A percentile compares a stretch with the other conserved stretches of the same genome.
phyloP scores from a whole-genome alignment of 2,888 invertebrate genomes.

The Drosophila pseudotakahashii region DNA sequence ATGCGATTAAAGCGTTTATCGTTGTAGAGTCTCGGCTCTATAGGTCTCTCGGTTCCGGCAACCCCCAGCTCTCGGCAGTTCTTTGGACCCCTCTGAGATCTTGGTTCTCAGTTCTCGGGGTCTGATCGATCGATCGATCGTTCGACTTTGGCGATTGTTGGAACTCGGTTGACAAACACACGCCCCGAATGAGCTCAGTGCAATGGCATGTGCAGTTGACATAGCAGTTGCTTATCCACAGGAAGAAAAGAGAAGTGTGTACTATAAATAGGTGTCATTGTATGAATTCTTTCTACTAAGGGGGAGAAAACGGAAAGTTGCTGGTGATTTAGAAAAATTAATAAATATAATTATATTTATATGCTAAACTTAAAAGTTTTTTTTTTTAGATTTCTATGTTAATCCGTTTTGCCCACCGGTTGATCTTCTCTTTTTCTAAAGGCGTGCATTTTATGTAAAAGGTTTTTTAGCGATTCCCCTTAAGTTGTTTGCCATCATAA shows the following conservation, averaged over 20 bases:
- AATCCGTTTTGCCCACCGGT: too few relatives aligned
- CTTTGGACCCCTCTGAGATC: conserved; percentile 10
- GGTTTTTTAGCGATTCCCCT: too few relatives aligned
- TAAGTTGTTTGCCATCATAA: too few relatives aligned
- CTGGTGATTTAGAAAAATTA: too few relatives aligned
- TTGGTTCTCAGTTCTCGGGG: conserved; percentile 3
- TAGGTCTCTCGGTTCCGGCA: conserved; percentile 3
- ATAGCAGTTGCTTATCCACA: conserved; percentile 31
- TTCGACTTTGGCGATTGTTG: conserved; percentile 59
- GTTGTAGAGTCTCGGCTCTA: conserved; percentile 20
- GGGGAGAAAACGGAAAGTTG: too few relatives aligned
- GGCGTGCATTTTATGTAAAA: too few relatives aligned
- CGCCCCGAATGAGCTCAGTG: conserved; percentile 75
- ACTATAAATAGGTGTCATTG: too few relatives aligned
- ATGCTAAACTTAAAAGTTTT: too few relatives aligned
- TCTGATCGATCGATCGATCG: conserved; percentile 30
- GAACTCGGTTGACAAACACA: conserved; percentile 60
- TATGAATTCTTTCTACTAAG: too few relatives aligned
- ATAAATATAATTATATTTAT: too few relatives aligned
- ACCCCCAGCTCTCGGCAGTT: neutral
- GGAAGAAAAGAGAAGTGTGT: conserved; percentile 4
- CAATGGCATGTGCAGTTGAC: conserved; percentile 77
- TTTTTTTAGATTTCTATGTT: too few relatives aligned
- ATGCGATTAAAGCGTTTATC: conserved; percentile 66
- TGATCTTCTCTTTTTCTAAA: too few relatives aligned